Evolutionary conservation across 2,797 vertebrate genomes (phyloP).

Genomic region (Lacerta bilineata): DNA sequence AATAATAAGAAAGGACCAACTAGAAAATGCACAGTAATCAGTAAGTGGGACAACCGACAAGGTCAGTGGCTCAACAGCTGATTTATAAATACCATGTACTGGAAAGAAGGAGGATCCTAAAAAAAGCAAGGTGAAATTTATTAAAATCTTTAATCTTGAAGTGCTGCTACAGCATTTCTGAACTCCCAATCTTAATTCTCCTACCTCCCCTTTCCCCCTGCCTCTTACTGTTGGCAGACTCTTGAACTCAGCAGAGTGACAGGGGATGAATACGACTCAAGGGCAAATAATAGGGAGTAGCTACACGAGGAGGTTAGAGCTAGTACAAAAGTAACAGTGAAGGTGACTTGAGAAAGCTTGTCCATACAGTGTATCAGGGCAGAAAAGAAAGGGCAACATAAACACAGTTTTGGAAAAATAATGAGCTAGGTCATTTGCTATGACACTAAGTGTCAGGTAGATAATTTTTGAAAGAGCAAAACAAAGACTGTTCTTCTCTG

Average conservation of each 20-base stretch:
- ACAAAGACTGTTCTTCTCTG: not conserved
- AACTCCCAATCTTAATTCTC: constrained; percentile 24
- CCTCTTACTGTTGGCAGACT: constrained; percentile 39
- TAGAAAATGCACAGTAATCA: constrained; percentile 50
- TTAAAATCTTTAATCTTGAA: constrained; percentile 67
- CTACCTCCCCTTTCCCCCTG: not conserved
- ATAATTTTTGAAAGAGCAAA: not conserved
- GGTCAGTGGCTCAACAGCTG: constrained; percentile 50
- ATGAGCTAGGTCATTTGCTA: not conserved
- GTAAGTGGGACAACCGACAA: constrained; percentile 39
- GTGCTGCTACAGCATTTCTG: constrained; percentile 65
- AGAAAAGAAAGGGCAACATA: not conserved
- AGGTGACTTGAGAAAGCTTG: constrained; percentile 28
- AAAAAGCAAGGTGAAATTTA: constrained; percentile 58
- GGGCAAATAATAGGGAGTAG: constrained; percentile 12
- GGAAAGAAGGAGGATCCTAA: constrained; percentile 35
- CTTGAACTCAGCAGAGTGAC: constrained; percentile 37
- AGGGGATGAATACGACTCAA: constrained; percentile 21
- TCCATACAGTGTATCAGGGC: accelerated
- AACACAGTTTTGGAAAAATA: constrained; percentile 5
- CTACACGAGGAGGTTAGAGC: not conserved
- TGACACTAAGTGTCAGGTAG: not conserved
- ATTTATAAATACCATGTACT: constrained; percentile 62
- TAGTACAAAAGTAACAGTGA: not conserved
- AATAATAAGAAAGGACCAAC: not conserved